Conservation (phyloP, 2,797 vertebrate species). For the Selene dorsalis region DNA sequence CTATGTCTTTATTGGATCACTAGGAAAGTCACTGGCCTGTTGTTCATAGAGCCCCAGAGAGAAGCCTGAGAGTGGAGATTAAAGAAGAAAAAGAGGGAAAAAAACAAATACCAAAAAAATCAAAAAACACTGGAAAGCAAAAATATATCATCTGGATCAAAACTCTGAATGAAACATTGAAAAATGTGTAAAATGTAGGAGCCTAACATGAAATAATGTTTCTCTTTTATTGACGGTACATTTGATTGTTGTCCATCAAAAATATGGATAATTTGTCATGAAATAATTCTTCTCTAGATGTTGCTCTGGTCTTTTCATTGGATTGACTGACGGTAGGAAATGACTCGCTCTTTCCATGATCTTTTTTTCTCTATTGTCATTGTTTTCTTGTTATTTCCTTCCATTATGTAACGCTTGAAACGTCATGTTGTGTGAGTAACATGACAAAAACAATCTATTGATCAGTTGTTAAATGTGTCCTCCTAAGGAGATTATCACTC, state of each 20-base stretch:
- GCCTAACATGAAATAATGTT: not conserved
- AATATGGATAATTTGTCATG: not conserved
- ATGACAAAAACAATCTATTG: slow-evolving; percentile 16
- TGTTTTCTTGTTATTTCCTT: slow-evolving; percentile 7
- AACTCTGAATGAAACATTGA: too few species aligned
- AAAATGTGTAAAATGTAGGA: not conserved
- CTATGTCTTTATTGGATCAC: too few species aligned
- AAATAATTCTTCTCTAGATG: not conserved
- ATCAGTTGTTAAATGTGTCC: slow-evolving; percentile 38
- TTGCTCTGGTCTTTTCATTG: not conserved
- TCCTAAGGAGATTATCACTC: slow-evolving; percentile 27
- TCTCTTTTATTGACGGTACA: not conserved
- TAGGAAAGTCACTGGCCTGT: not conserved
- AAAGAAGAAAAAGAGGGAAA: too few species aligned
- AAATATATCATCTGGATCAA: too few species aligned
- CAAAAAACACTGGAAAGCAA: too few species aligned
- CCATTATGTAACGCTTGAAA: slow-evolving; percentile 27
- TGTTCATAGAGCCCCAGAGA: not conserved
- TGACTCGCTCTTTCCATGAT: not conserved
- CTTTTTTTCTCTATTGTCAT: slow-evolving; percentile 1
- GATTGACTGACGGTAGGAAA: slow-evolving; percentile 1
- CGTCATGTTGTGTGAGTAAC: slow-evolving; percentile 28
- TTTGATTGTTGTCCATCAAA: not conserved
- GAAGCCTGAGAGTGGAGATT: too few species aligned
- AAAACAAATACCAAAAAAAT: too few species aligned